Conservation (phyloP, 2,888 invertebrate genomes). For the Steromphala cineraria region DNA sequence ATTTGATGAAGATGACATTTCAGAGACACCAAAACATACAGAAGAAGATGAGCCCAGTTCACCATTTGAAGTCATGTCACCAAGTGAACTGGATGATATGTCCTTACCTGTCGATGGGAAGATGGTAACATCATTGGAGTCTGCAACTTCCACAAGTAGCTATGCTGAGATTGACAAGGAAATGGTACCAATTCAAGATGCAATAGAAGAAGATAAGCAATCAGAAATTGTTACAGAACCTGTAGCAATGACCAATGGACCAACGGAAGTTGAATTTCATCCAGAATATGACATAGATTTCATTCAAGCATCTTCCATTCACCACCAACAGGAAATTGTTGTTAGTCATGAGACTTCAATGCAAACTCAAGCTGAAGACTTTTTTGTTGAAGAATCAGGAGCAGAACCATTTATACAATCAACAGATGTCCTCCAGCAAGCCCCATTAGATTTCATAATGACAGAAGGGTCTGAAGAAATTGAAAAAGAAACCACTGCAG, state of each 20-base stretch:
- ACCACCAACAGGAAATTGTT: background rate
- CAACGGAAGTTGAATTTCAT: slow-evolving; percentile 78
- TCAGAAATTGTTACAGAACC: background rate
- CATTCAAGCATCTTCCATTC: background rate
- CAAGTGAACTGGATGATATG: slow-evolving; percentile 50
- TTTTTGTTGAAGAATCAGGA: slow-evolving; percentile 24
- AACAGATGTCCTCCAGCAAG: background rate
- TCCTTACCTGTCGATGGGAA: slow-evolving; percentile 19
- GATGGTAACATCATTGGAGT: slow-evolving; percentile 32
- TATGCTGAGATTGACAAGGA: slow-evolving; percentile 25
- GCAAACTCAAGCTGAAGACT: slow-evolving; percentile 12
- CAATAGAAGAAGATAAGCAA: background rate
- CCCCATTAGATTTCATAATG: background rate
- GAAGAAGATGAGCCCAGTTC: slow-evolving; percentile 53
- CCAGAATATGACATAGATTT: slow-evolving; percentile 73
- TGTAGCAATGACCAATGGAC: slow-evolving; percentile 74
- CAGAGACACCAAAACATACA: slow-evolving; percentile 17
- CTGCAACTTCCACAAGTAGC: slow-evolving; percentile 30
- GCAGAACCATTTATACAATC: slow-evolving; percentile 25
- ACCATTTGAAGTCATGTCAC: slow-evolving; percentile 72
- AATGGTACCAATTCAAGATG: background rate
- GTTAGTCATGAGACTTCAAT: background rate
- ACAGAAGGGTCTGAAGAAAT: slow-evolving; percentile 17
- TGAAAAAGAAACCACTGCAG: background rate
- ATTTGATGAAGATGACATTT: slow-evolving; percentile 22